Conservation (phyloP, 2,113 vertebrate species). For the Suncus etruscus region DNA sequence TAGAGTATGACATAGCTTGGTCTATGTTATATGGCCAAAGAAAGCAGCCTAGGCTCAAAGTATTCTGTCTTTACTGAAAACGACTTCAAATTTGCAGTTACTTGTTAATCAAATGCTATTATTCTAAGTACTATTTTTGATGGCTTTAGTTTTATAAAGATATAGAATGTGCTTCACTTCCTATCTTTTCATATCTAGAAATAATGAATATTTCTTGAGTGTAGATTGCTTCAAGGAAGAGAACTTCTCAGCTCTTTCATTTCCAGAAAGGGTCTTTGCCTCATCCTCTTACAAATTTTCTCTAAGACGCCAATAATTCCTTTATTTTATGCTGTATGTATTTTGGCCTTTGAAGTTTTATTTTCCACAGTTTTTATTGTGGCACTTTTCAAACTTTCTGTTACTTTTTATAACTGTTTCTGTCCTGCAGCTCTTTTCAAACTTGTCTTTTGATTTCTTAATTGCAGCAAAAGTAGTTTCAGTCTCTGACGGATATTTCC, state of each 20-base stretch:
- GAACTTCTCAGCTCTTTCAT: conserved; percentile 15
- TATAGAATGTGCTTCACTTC: background rate
- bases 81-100: background rate
- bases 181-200: conserved; percentile 23
- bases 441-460: conserved; percentile 1
- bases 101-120: background rate
- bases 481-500: background rate
- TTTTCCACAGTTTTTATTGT: background rate
- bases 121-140: background rate
- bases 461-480: background rate
- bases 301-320: background rate
- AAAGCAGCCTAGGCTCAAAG: background rate
- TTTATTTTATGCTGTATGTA: background rate
- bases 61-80: background rate
- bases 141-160: background rate
- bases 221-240: conserved; percentile 22
- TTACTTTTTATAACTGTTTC: background rate
- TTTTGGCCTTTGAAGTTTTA: background rate
- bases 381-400: background rate
- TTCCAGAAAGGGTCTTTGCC: background rate
- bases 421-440: background rate
- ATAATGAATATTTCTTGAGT: background rate
- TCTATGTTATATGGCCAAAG: background rate
- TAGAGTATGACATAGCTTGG: background rate
- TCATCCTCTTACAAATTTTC: conserved; percentile 20